Base-by-base conservation (phyloP, 2,113 vertebrate species). In the Sturnira hondurensis region DNA sequence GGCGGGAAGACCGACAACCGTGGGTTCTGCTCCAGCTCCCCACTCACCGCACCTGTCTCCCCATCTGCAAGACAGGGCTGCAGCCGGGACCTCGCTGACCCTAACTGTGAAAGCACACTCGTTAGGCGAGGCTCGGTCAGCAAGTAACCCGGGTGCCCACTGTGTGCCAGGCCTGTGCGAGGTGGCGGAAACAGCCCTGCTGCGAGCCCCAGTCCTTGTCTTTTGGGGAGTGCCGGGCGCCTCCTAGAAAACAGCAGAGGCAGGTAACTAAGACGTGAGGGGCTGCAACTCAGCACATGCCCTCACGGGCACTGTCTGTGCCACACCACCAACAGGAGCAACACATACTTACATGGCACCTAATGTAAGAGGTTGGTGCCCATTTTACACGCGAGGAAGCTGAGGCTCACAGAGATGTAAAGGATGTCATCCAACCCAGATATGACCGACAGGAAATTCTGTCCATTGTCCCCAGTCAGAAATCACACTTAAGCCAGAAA, bases 1-100 rank as follows among this genome's bases (percentile, higher is more conserved):
- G 5, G 16, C 2, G 2, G 9, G 13, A 12, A 56, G 7, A 7
- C 14, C 0, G 3, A 47, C 31, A 3, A 6, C 5, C 14, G 8
- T 41, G n/a, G n/a, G 45, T 5, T 50, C 67, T 22, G 5, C 3
- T 52, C 28, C 3, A 9, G 74, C 24, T 52, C 84, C 43, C 22
- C 0, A 1, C 31, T 0, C 38, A 0, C 15, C 5, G 0, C 33
- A 7, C 33, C 26, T 50, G 54, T 31, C 54, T 43, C 74, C 7
- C 2, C 17, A 11, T 36, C 74, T 54, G 1, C 4, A 11, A 19
- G 5, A 31, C 5, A 15, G 13, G 41, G 28, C n/a, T 3, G 3
- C 28, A 26, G 9, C 28, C 17, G 1, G 7, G 17, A 22, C 36
- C 33, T 63, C 63, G 15, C 36, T 58, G 16, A 41, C 22, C 68